Evolutionary conservation across 2,113 vertebrate species (phyloP), one percentile per base, ranked within the genome.

Genomic region (Prunella himalayana): DNA sequence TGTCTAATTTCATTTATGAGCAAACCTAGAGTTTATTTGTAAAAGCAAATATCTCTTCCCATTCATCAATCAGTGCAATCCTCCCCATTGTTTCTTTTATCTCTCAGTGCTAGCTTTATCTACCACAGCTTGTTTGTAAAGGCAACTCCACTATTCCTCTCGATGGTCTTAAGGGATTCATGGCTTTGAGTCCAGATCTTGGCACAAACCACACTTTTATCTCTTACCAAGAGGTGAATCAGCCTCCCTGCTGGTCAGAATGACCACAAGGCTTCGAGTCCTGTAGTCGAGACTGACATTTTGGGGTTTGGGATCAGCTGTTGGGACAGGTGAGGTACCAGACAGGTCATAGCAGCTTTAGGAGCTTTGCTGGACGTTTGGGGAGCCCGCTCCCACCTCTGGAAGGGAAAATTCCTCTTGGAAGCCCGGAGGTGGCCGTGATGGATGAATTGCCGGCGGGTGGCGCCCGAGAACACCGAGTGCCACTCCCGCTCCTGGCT

Each of bases 391-490:
- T 47, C 63, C 45, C 41, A 3, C 7, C n/a, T 54, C 39, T 1
- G 47, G 13, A n/a, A 50, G 25, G 53, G 22, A 20, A 15, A 53
- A 50, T 7, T 37, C 35, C 39, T 12, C 3, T 12, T 0, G 6
- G 42, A 33, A 41, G 30, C 7, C 16, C 44, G 7, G 35, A 7
- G 50, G 9, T 11, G 61, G 28, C n/a, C 23, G 5, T 28, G 53
- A 45, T n/a, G 37, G 14, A 7, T 13, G 2, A 28, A 5, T 0
- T 7, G 65, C 44, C 94, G n/a, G 86, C 83, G 94, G 96, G 68
- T 85, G 95, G 86, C 59, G 61, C 81, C 73, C 73, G 44, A 63
- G 69, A 94, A 91, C 80, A 37, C 56, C 42, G 79, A 77, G 79
- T 90, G 63, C 70, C 8, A 15, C 78, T 0, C 20, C 30, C 54